phyloP scores from a whole-genome alignment of 2,888 invertebrate genomes.

The Aromia moschata region DNA sequence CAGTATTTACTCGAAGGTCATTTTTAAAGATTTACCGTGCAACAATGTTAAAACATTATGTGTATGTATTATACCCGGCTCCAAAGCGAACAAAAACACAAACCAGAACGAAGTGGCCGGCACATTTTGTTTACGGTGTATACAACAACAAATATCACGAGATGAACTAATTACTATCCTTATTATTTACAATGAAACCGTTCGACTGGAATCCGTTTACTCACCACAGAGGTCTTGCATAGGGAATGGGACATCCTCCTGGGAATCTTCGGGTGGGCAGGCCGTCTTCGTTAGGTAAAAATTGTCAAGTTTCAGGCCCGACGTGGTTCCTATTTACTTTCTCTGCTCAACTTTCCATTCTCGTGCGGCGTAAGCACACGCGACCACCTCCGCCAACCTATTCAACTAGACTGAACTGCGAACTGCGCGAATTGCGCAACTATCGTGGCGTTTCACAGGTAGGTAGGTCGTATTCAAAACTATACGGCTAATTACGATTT shows the following conservation, averaged over 20 bases:
- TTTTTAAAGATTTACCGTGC: too few species aligned
- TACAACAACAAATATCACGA: slow-evolving; percentile 12
- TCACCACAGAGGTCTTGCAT: slow-evolving; percentile 65
- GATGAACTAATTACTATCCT: slow-evolving; percentile 8
- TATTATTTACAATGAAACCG: too few species aligned
- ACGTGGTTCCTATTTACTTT: slow-evolving; percentile 34
- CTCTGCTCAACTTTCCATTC: slow-evolving; percentile 39
- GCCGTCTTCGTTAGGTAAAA: slow-evolving; percentile 10
- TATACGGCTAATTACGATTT: slow-evolving; percentile 23
- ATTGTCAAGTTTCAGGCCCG: slow-evolving; percentile 22
- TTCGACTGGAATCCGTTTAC: slow-evolving; percentile 60
- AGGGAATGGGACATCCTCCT: slow-evolving; percentile 49
- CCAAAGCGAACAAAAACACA: neutral
- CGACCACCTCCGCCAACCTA: slow-evolving; percentile 36
- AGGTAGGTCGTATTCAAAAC: slow-evolving; percentile 37
- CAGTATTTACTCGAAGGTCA: too few species aligned
- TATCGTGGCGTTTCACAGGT: slow-evolving; percentile 40
- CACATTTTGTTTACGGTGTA: slow-evolving; percentile 7
- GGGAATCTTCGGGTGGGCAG: slow-evolving; percentile 7
- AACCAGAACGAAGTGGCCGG: slow-evolving; percentile 3
- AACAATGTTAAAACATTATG: too few species aligned
- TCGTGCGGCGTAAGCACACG: slow-evolving; percentile 17
- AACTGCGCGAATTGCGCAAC: slow-evolving; percentile 37
- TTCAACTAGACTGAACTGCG: slow-evolving; percentile 39
- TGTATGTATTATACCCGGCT: too few species aligned